A percentile compares a stretch with the other conserved stretches of the same genome.
Evolutionary conservation across 2,797 vertebrate genomes (phyloP).

Genomic region (Scolopax bukidnonensis): DNA sequence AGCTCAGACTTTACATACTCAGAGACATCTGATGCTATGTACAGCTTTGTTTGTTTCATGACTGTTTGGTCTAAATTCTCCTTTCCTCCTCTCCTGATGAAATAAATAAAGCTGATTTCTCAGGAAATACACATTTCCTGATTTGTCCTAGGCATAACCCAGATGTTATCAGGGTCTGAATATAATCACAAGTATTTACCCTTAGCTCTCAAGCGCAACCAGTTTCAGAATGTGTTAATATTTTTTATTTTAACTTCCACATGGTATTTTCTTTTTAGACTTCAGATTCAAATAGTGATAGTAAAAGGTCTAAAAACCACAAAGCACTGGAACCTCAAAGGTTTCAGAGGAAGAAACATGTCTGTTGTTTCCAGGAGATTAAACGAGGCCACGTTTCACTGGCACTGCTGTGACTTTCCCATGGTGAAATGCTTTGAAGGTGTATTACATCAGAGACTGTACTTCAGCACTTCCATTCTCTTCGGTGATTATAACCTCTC

Average conservation of each 20-base stretch:
- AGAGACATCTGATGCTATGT: background rate
- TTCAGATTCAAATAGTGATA: background rate
- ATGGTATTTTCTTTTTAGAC: background rate
- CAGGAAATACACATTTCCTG: background rate
- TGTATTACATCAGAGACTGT: background rate
- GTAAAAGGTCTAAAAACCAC: background rate
- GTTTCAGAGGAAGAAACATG: background rate
- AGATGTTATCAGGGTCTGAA: background rate
- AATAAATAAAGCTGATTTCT: background rate
- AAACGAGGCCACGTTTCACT: accelerated
- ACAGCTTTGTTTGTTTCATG: background rate
- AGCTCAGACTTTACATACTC: accelerated
- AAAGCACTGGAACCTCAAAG: background rate
- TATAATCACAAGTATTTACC: background rate
- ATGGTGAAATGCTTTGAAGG: background rate
- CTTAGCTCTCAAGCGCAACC: background rate
- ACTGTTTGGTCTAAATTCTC: background rate
- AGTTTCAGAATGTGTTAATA: background rate
- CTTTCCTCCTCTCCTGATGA: background rate
- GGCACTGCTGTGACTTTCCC: background rate
- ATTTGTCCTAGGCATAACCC: background rate
- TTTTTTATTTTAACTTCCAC: background rate
- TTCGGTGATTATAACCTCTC: background rate
- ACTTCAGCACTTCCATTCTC: background rate
- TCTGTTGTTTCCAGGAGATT: background rate